Evolutionary conservation across 1,140 invertebrate genomes (phyloP), one percentile per base, ranked within the genome.

Genomic region (Drosophila triauraria): DNA sequence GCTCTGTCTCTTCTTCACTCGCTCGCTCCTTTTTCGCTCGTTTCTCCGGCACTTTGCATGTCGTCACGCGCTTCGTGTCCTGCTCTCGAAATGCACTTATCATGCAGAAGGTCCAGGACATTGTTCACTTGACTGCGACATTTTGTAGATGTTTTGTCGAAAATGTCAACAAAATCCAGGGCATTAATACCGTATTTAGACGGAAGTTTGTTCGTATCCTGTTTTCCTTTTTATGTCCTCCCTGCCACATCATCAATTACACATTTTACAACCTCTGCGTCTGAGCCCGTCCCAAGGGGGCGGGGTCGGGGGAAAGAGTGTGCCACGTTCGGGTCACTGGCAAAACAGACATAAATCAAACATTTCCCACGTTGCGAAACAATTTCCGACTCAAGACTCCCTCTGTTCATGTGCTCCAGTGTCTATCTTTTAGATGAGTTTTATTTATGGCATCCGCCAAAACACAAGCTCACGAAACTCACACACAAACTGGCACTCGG

Each of bases 341-440:
- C 62, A 68, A 71, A 82, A 86, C 83, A 87, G 62, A 87, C 84
- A 88, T 88, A 88, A 88, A 88, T 88, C 84, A 88, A 90, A 88
- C 84, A 88, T 90, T 88, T 88, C 85, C 85, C 84, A 88, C 84
- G 85, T 88, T 88, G 77, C 84, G 81, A 88, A 88, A 88, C 85
- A 88, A 88, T 88, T 88, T 88, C 84, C 84, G 84, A 78, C 84
- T 84, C 81, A 81, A 88, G 84, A 84, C 84, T 72, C 44, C 30
- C 38, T 23, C 44, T 23, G 23, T 30, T 76, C 59, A 30, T 50
- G 25, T 48, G 35, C 42, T 54, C 44, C 20, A 40, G 48, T 84
- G 84, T 87, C 84, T 84, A 84, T 90, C 84, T 88, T 80, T 80
- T 90, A 68, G 85, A 74, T 75, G 64, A 81, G 79, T 88, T 88